Base-by-base conservation (phyloP, 2,113 vertebrate species). In the Leptocoma aspasia region DNA sequence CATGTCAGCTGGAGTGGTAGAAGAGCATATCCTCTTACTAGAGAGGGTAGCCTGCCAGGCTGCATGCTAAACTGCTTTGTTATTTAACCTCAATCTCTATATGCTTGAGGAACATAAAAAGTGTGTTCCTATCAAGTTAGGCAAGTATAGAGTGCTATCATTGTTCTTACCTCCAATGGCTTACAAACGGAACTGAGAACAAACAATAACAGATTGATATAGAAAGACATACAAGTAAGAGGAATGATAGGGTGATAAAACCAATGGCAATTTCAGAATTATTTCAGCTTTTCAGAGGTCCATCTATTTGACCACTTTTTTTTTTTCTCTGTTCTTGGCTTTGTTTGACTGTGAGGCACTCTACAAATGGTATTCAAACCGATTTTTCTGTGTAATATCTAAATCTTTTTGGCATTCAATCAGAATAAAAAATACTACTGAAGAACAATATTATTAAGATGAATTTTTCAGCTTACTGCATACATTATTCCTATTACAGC, bases 341-440 rank as follows among this genome's bases (percentile, higher is more conserved):
- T 20, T 56, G 12, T 82, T 85, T 90, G 31, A 50, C 19, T 84
- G 18, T 39, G 41, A 94, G 39, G 9, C 17, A 71, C 15, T 61
- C n/a, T 61, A 68, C 16, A 92, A 91, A 68, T 44, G 31, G 1
- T 68, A 86, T 61, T 78, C 45, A 79, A 71, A 83, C 24, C 77
- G 37, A 79, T 84, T 87, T 33, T 54, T 95, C 81, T 21, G 37
- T 64, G 33, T 79, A 82, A 64, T 11, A 30, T 89, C 61, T 91
- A 91, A 92, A 89, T 65, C 9, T 52, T 95, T 71, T 64, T 57
- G 28, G 11, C 70, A 61, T 89, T 87, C 44, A 41, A 69, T 53
- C 27, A 89, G 53, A 76, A 95, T 85, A 61, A 94, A 90, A 92
- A 89, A 65, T 28, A 76, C 82, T 82, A 79, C 65, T 82, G n/a